Evolutionary conservation across 2,113 vertebrate species (phyloP).

Genomic region (Elephantulus edwardii): DNA sequence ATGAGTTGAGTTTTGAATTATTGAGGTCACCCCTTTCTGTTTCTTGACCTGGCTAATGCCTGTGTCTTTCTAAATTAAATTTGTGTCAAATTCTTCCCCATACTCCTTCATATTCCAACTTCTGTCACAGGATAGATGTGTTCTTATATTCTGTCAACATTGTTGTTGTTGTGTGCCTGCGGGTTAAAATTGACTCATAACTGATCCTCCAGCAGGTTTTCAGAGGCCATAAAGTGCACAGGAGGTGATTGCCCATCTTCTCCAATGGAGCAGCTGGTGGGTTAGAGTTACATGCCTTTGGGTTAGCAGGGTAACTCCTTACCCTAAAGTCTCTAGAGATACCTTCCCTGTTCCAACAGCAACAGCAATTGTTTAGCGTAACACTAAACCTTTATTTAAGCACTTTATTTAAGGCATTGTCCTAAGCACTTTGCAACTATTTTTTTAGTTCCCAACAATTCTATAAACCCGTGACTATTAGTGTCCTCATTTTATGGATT

Average conservation of each 20-base stretch:
- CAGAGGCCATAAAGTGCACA: no score
- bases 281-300: no score
- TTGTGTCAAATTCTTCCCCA: neutral
- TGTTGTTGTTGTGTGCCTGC: no score
- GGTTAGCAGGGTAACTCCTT: no score
- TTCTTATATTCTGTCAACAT: no score
- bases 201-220: no score
- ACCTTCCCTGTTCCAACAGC: neutral
- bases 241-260: no score
- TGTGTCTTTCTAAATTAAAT: neutral
- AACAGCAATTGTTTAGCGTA: neutral
- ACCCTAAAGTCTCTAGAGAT: no score
- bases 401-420: neutral
- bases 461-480: neutral
- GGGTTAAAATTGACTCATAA: no score
- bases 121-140: neutral
- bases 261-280: no score
- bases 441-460: neutral
- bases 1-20: neutral
- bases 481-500: conserved; percentile 38
- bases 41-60: neutral
- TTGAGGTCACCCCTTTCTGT: neutral
- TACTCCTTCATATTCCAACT: neutral
- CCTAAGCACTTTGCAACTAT: neutral
- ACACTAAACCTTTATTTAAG: neutral